Conservation (phyloP, 2,797 vertebrate genomes). For the Lepus townsendii region DNA sequence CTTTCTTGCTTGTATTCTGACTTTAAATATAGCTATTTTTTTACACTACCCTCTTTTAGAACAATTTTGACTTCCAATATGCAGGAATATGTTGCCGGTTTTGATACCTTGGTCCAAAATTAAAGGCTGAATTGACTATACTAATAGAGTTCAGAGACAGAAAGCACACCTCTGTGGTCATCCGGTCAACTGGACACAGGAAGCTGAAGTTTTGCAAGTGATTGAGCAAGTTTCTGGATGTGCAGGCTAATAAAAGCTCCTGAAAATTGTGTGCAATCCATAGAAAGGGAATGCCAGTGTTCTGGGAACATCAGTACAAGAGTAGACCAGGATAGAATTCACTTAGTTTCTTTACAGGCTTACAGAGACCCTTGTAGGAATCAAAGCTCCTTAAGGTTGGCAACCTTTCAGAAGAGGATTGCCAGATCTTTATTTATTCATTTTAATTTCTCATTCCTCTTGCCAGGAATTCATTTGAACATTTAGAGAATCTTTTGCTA, state of each 20-base stretch:
- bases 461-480: slow-evolving; percentile 73
- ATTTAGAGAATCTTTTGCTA: slow-evolving; percentile 45
- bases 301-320: not conserved
- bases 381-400: slow-evolving; percentile 29
- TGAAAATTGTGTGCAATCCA: not conserved
- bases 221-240: not conserved
- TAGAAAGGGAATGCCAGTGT: not conserved
- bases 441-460: slow-evolving; percentile 70
- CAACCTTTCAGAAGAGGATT: slow-evolving; percentile 6
- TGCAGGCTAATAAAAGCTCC: not conserved
- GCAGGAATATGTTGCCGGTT: not conserved
- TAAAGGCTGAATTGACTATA: not conserved
- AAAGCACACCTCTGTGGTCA: not conserved
- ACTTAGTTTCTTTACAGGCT: not conserved
- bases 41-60: not conserved
- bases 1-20: not conserved
- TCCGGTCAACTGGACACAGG: not conserved
- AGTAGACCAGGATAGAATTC: not conserved
- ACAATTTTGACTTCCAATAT: not conserved
- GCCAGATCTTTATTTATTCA: slow-evolving; percentile 77
- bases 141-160: not conserved
- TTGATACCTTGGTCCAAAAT: not conserved
- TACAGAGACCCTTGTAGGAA: not conserved
- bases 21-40: not conserved
- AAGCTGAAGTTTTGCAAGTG: not conserved